A percentile compares a stretch with the other conserved stretches of the same genome.
phyloP scores from a whole-genome alignment of 2,113 vertebrate species.

The Pangasianodon hypophthalmus region DNA sequence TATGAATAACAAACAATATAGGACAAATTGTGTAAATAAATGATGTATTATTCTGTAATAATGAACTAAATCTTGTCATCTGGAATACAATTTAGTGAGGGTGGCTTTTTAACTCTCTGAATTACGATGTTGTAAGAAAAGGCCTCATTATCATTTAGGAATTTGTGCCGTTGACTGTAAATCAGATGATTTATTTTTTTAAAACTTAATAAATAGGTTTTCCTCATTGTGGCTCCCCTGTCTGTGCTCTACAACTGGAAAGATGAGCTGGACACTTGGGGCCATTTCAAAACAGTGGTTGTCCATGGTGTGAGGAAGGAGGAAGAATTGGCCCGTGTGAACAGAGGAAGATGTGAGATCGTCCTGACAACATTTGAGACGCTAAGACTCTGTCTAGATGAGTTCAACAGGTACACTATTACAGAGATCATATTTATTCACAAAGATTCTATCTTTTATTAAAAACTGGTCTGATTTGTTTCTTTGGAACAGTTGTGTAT shows the following conservation, averaged over 20 bases:
- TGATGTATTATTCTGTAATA: background rate
- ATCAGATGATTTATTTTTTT: background rate
- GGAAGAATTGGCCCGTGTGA: slow-evolving; percentile 82
- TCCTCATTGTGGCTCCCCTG: slow-evolving; percentile 92
- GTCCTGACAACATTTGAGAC: slow-evolving; percentile 92
- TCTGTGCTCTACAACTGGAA: slow-evolving; percentile 97
- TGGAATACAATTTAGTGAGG: background rate
- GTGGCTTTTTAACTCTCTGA: background rate
- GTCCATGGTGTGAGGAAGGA: slow-evolving; percentile 90
- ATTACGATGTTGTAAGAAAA: background rate
- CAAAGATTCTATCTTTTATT: too few species aligned
- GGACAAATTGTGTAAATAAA: background rate
- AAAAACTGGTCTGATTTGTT: background rate
- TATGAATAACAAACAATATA: background rate
- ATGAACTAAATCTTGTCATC: background rate
- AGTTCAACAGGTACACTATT: slow-evolving; percentile 84
- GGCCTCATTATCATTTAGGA: background rate
- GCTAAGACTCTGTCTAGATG: slow-evolving; percentile 84
- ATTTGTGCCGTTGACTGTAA: background rate
- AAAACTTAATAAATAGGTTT: slow-evolving; percentile 72
- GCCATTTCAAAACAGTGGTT: slow-evolving; percentile 84
- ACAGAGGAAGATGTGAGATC: slow-evolving; percentile 85
- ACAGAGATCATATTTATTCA: background rate
- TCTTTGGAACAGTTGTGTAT: background rate
- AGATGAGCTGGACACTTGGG: slow-evolving; percentile 94